Percentiles rank a stretch among this genome's conserved stretches.
phyloP scores from a whole-genome alignment of 2,113 vertebrate genomes.

The Nymphicus hollandicus region DNA sequence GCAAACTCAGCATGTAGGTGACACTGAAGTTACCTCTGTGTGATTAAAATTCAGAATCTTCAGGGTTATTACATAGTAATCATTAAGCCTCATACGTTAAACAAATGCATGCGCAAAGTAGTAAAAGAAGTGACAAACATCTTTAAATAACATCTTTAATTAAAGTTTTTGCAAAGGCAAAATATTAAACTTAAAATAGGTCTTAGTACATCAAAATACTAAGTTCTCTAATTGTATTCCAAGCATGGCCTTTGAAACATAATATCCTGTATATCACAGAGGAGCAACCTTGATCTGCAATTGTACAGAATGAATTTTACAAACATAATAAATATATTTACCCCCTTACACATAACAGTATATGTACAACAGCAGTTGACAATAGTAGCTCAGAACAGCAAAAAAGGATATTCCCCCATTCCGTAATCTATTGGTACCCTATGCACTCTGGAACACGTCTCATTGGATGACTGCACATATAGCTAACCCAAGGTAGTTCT shows the following conservation, averaged over 20 bases:
- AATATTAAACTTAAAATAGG: slow-evolving; percentile 88
- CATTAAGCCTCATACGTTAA: not conserved
- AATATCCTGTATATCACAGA: slow-evolving; percentile 83
- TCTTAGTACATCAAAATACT: slow-evolving; percentile 88
- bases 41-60: not conserved
- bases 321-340: slow-evolving; percentile 91
- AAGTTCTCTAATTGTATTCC: slow-evolving; percentile 85
- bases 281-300: slow-evolving; percentile 85
- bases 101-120: slow-evolving; percentile 26
- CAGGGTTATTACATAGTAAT: not conserved
- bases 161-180: slow-evolving; percentile 90
- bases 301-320: slow-evolving; percentile 86
- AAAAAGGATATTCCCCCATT: slow-evolving; percentile 72
- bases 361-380: slow-evolving; percentile 87
- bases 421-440: slow-evolving; percentile 66
- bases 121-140: slow-evolving; percentile 68
- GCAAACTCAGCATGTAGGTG: not conserved
- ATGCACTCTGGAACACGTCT: slow-evolving; percentile 65
- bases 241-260: slow-evolving; percentile 84
- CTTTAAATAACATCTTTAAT: slow-evolving; percentile 91
- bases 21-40: not conserved
- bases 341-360: slow-evolving; percentile 83
- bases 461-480: slow-evolving; percentile 49
- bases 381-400: slow-evolving; percentile 81
- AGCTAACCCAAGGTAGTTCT: slow-evolving; percentile 61